Evolutionary conservation across 2,113 vertebrate genomes (phyloP).

Genomic region (Microtus ochrogaster): DNA sequence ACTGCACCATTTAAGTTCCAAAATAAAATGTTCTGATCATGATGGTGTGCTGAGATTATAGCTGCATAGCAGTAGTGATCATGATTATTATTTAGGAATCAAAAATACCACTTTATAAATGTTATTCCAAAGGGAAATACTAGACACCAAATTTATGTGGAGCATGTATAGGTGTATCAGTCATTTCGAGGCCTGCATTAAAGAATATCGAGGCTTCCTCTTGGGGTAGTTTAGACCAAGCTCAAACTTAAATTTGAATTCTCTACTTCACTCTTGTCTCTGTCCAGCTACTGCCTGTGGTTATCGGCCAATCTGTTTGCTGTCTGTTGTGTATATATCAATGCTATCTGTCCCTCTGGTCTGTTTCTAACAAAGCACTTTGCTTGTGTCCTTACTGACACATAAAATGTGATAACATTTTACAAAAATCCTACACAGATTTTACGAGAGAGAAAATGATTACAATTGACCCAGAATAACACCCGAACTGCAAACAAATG

Average conservation of each 20-base stretch:
- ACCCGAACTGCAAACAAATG: neutral
- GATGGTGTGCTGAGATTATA: neutral
- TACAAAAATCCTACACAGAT: neutral
- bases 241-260: neutral
- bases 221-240: neutral
- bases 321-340: neutral
- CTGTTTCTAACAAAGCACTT: neutral
- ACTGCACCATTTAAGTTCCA: slow-evolving; percentile 19
- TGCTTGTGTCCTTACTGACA: neutral
- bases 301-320: neutral
- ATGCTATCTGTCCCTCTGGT: neutral
- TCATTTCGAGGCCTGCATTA: neutral
- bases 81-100: neutral
- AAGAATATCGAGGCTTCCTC: neutral
- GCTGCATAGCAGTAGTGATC: neutral
- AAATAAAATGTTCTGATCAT: slow-evolving; percentile 37
- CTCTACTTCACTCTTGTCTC: neutral
- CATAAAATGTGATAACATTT: neutral
- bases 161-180: neutral
- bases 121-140: neutral
- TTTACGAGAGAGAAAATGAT: neutral
- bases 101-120: slow-evolving; percentile 18
- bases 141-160: neutral
- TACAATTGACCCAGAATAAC: neutral
- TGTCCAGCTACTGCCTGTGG: neutral